Base-by-base conservation (phyloP, 30 jellyfish, hydroid and myxozoan species). In the Chrysaora quinquecirrha region DNA sequence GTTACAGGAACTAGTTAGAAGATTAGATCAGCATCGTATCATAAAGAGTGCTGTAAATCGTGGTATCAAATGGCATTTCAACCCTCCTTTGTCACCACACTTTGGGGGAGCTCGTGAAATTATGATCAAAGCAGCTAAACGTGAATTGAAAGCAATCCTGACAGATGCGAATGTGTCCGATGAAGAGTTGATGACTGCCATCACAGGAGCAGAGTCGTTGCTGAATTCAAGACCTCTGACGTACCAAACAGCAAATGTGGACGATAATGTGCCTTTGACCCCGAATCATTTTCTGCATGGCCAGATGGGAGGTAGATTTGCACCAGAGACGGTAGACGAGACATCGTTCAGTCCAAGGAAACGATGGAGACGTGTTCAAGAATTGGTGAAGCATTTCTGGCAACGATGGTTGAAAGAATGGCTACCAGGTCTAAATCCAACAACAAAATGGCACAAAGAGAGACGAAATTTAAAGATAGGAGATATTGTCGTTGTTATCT, bases 221-320 rank as follows among this genome's bases (percentile, higher is more conserved):
- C 24, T 78, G 63, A 87, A 77, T 71, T 76, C 88, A 61, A 33
- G 88, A 38, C 76, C 96, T 1, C 20, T 77, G 21, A 56, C 91
- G 1, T 76, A 76, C 22, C 89, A 72, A 47, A 19, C 83, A 38
- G 88, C 89, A 2, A n/a, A 73, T 62, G 69, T 66, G 60, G 66
- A 71, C 1, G 83, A 84, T 34, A 88, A 84, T 61, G 83, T 64
- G 32, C 83, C 89, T 1, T 31, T 84, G 43, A 84, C 89, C 0
- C 88, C 95, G 38, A 84, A 62, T 43, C 84, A 84, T 38, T 82
- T 84, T 50, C 48, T 84, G 29, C 76, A 56, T 62, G 95, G 95
- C 20, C 87, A 73, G 21, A 50, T 63, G 34, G 95, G 95, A 14
- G 89, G 83, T 6, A 35, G 33, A 33, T 70, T 70, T 34, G 82